phyloP scores from a whole-genome alignment of 2,888 invertebrate genomes.

The Synanthedon myopaeformis region DNA sequence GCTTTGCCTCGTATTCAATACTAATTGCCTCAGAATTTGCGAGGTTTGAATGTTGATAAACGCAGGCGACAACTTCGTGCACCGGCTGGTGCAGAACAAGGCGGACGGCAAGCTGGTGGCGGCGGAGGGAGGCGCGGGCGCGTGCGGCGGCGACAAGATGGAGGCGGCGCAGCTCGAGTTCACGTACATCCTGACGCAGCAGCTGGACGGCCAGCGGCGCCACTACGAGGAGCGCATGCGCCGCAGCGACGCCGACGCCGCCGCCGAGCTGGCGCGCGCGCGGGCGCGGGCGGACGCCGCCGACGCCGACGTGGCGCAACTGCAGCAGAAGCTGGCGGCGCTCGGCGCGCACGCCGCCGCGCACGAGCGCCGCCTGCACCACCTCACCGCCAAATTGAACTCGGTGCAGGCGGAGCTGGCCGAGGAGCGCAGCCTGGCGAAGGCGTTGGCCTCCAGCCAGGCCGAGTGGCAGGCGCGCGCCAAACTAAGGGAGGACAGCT shows the following conservation, averaged over 20 bases:
- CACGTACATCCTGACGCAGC: conserved; percentile 94
- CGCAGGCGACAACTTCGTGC: conserved; percentile 91
- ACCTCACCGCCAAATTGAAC: conserved; percentile 73
- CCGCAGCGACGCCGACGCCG: conserved; percentile 12
- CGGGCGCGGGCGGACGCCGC: conserved; percentile 65
- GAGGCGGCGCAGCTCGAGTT: conserved; percentile 97
- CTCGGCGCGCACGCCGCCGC: conserved; percentile 75
- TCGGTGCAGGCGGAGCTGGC: conserved; percentile 77
- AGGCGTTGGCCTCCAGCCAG: conserved; percentile 42
- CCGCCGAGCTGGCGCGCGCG: conserved; percentile 59
- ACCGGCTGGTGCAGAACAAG: conserved; percentile 95
- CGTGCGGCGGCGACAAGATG: conserved; percentile 75
- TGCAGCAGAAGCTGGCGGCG: conserved; percentile 60
- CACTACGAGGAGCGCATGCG: conserved; percentile 85
- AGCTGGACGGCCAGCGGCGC: conserved; percentile 92
- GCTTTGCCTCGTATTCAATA: background rate
- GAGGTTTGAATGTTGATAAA: too few relatives aligned
- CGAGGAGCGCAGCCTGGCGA: conserved; percentile 88
- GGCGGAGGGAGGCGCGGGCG: conserved; percentile 74
- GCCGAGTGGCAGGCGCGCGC: conserved; percentile 50
- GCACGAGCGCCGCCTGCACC: conserved; percentile 78
- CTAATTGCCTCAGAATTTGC: too few relatives aligned
- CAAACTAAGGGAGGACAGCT: conserved; percentile 24
- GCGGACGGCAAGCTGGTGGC: conserved; percentile 96
- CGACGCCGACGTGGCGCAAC: conserved; percentile 55